Conservation (phyloP, 1,140 invertebrate species). For the Eriosoma lanigerum region DNA sequence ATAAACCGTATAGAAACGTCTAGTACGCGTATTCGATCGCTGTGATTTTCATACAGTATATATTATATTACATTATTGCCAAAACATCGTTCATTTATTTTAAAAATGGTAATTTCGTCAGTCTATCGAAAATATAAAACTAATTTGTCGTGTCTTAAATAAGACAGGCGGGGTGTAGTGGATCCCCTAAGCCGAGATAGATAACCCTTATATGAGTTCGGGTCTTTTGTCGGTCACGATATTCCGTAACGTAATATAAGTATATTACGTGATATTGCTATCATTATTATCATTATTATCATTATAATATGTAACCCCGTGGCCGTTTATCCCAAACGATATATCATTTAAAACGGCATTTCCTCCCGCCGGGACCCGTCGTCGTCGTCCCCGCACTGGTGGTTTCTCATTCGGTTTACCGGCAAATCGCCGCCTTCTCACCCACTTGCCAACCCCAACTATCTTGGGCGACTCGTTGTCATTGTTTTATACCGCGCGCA, state of each 20-base stretch:
- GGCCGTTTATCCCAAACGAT: slow-evolving; percentile 13
- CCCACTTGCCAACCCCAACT: background rate
- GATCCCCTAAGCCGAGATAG: background rate
- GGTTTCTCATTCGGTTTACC: slow-evolving; percentile 29
- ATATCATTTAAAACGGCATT: slow-evolving; percentile 33
- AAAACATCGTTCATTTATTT: no score
- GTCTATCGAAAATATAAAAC: no score
- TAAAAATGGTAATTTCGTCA: no score
- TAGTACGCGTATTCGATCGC: no score
- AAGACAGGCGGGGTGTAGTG: no score
- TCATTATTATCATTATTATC: slow-evolving; percentile 33
- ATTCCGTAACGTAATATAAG: background rate
- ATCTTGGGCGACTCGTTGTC: background rate
- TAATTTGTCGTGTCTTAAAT: no score
- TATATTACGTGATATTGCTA: slow-evolving; percentile 12
- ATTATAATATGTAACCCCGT: slow-evolving; percentile 8
- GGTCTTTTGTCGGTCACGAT: background rate
- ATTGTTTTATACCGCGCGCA: slow-evolving; percentile 13
- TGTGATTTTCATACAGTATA: no score
- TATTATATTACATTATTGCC: no score
- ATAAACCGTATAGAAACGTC: no score
- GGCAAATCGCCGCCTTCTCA: background rate
- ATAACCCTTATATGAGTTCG: background rate
- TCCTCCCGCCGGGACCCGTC: background rate
- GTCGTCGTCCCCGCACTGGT: background rate